Percentiles rank a stretch among this genome's conserved stretches.
Evolutionary conservation across 2,113 vertebrate species (phyloP).

Genomic region (Labeo catla): DNA sequence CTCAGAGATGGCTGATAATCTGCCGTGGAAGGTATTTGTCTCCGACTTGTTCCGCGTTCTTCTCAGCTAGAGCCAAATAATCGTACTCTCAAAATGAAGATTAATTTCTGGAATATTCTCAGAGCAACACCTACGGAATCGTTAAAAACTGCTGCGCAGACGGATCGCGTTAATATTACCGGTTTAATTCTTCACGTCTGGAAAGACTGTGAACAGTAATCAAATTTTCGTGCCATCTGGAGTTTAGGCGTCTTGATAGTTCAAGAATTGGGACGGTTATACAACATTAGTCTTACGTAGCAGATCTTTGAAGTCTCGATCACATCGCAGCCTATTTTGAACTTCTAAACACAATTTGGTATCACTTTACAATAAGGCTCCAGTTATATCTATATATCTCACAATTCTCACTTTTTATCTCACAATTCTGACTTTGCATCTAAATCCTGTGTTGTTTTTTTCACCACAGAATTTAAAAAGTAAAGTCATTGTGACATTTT

Average conservation of each 20-base stretch:
- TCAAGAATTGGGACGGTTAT: not conserved
- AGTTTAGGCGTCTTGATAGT: not conserved
- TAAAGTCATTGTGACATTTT: not conserved
- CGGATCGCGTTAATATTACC: not conserved
- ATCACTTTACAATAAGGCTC: not conserved
- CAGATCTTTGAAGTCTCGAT: not conserved
- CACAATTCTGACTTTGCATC: not conserved
- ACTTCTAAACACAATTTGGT: not conserved
- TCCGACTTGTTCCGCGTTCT: not conserved
- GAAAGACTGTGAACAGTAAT: not conserved
- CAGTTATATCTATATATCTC: not conserved
- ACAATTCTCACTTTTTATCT: no score
- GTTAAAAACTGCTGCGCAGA: not conserved
- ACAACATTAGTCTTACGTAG: not conserved
- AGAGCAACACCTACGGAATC: not conserved
- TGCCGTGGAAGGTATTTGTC: not conserved
- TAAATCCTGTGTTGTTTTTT: not conserved
- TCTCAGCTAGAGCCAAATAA: not conserved
- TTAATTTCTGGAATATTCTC: not conserved
- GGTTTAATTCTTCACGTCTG: not conserved
- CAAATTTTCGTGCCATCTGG: not conserved
- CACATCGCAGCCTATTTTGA: not conserved
- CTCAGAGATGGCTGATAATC: conserved; percentile 8
- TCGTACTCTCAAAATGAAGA: not conserved
- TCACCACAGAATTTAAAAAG: not conserved